A percentile compares a stretch with the other conserved stretches of the same genome.
These are phyloP conservation scores for Genyomyrus donnyi DNA, from an alignment of 2,113 vertebrate species.

Conservation along the genomic window DNA sequence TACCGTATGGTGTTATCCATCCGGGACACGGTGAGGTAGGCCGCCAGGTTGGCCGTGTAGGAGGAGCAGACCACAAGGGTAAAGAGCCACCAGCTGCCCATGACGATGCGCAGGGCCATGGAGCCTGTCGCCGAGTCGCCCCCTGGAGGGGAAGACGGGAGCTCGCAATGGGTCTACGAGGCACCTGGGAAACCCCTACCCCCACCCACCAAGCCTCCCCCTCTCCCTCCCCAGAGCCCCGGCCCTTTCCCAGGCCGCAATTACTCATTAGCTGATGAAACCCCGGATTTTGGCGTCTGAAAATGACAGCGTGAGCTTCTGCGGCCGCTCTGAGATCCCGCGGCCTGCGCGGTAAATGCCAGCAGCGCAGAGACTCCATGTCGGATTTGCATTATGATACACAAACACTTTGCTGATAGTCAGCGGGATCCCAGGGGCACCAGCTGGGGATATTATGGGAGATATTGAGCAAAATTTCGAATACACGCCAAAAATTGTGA, in stretches of 20 bases:
- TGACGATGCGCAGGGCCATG: constrained; percentile 87
- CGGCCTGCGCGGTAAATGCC: not conserved
- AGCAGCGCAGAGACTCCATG: not conserved
- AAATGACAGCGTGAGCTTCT: not conserved
- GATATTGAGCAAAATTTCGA: not conserved
- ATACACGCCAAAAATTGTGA: not conserved
- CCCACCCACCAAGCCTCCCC: not conserved
- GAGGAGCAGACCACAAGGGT: constrained; percentile 95
- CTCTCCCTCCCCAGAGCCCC: not conserved
- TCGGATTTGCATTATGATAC: not conserved
- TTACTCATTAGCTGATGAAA: not conserved
- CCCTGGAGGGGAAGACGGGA: constrained; percentile 54
- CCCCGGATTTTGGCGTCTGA: not conserved
- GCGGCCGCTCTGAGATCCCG: not conserved
- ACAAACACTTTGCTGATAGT: not conserved
- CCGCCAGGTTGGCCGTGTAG: constrained; percentile 92
- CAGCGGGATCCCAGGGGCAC: not conserved
- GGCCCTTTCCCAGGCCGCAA: not conserved
- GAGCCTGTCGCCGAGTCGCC: constrained; percentile 77
- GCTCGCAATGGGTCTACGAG: not conserved
- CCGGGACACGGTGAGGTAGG: constrained; percentile 86
- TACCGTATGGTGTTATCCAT: constrained; percentile 83
- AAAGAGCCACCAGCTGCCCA: constrained; percentile 99
- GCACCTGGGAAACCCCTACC: not conserved
- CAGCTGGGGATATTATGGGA: not conserved